phyloP scores from a whole-genome alignment of 2,113 vertebrate species.

The Porphyrio hochstetteri region DNA sequence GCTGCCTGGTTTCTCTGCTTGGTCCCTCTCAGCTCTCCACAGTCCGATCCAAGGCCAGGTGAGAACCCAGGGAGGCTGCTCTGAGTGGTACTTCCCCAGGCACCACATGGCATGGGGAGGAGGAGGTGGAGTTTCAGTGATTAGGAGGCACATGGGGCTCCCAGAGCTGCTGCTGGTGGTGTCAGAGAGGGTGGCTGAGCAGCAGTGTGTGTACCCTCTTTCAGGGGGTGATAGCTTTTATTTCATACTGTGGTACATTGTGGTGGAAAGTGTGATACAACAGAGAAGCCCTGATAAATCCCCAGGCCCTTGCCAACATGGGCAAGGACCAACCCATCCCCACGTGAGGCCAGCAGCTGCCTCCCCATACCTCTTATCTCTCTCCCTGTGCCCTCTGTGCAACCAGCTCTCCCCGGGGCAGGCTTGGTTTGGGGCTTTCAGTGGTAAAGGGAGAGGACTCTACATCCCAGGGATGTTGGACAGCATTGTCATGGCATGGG shows the following conservation, averaged over 20 bases:
- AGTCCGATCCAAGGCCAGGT: not conserved
- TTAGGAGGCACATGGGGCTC: not conserved
- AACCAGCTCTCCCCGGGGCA: not conserved
- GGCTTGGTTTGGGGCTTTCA: not conserved
- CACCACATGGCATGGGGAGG: too few relatives aligned
- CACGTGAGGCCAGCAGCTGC: not conserved
- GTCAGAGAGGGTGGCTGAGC: not conserved
- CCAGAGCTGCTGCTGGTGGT: not conserved
- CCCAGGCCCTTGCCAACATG: not conserved
- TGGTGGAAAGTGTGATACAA: not conserved
- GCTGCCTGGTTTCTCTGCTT: not conserved
- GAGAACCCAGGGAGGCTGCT: not conserved
- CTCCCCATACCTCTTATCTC: not conserved
- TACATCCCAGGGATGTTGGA: not conserved
- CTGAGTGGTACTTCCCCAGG: not conserved
- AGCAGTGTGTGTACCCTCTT: not conserved
- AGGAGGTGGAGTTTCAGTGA: not conserved
- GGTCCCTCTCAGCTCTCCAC: not conserved
- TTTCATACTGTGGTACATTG: not conserved
- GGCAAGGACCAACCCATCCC: not conserved
- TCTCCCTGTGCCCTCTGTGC: not conserved
- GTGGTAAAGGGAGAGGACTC: not conserved
- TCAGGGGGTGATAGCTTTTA: not conserved
- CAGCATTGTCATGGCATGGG: not conserved
- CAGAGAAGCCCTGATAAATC: not conserved